These are phyloP conservation scores for Larimichthys polyactis DNA, from an alignment of 2,113 vertebrate species.

Conservation along the genomic window DNA sequence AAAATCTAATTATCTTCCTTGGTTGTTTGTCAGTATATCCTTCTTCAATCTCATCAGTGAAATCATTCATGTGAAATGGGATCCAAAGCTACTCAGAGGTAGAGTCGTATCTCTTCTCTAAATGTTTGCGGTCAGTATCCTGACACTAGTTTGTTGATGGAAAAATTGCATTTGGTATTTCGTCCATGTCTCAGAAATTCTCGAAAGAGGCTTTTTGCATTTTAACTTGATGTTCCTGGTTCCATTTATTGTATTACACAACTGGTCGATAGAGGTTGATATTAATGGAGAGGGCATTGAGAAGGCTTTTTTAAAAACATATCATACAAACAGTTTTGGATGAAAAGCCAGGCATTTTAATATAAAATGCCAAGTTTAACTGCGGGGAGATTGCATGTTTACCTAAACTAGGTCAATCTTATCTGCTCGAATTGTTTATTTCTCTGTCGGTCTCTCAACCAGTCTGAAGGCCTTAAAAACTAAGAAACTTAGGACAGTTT, in stretches of 20 bases:
- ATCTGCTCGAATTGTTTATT: constrained; percentile 50
- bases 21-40: constrained; percentile 8
- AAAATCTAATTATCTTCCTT: constrained; percentile 12
- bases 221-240: neutral
- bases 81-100: neutral
- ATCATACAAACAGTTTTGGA: neutral
- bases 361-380: constrained; percentile 48
- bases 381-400: constrained; percentile 45
- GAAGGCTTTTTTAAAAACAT: neutral
- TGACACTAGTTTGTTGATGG: neutral
- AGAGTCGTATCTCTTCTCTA: neutral
- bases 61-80: neutral
- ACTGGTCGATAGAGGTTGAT: neutral
- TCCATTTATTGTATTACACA: constrained; percentile 2
- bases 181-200: neutral
- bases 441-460: constrained; percentile 30
- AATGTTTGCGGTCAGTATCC: neutral
- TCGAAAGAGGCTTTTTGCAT: neutral
- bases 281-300: neutral
- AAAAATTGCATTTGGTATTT: constrained; percentile 18
- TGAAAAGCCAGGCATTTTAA: neutral
- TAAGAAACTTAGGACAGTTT: constrained; percentile 3
- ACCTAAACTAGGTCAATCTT: constrained; percentile 57
- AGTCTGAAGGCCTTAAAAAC: constrained; percentile 8
- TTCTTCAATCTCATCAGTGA: neutral